These are phyloP conservation scores for Trimorus sp. DNA, from an alignment of 2,888 invertebrate species.

Conservation along the genomic window DNA sequence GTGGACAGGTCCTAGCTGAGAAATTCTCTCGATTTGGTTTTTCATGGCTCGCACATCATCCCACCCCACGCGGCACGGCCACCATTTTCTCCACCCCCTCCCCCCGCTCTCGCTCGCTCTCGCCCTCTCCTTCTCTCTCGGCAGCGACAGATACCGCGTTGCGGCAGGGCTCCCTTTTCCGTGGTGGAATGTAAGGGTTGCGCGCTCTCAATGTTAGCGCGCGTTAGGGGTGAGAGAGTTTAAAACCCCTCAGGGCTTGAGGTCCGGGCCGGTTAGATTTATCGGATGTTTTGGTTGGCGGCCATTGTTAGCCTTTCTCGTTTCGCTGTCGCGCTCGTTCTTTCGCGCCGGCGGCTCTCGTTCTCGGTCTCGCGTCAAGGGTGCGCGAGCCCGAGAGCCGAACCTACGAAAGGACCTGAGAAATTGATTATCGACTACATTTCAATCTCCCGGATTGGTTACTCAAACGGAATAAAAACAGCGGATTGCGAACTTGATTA, in stretches of 20 bases:
- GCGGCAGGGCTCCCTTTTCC: constrained; percentile 74
- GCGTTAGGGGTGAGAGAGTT: constrained; percentile 77
- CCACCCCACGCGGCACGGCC: constrained; percentile 64
- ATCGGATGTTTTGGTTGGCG: constrained; percentile 82
- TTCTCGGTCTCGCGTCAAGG: constrained; percentile 48
- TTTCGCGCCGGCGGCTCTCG: constrained; percentile 47
- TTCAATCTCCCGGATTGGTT: constrained; percentile 54
- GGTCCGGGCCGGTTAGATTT: constrained; percentile 81
- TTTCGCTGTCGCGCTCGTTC: constrained; percentile 61
- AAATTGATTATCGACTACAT: constrained; percentile 65
- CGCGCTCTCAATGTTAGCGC: constrained; percentile 72
- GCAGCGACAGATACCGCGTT: constrained; percentile 61
- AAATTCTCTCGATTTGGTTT: constrained; percentile 77
- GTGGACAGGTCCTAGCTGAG: constrained; percentile 61
- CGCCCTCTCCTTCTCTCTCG: constrained; percentile 38
- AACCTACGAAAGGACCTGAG: constrained; percentile 59
- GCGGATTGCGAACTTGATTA: constrained; percentile 42
- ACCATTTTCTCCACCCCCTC: constrained; percentile 63
- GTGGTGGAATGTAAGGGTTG: constrained; percentile 81
- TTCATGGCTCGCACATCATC: constrained; percentile 76
- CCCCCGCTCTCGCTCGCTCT: constrained; percentile 18
- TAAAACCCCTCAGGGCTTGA: constrained; percentile 81
- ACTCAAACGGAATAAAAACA: constrained; percentile 58
- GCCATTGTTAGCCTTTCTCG: constrained; percentile 80
- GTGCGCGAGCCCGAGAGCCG: constrained; percentile 28